Conservation (phyloP, 1,140 invertebrate species). For the Trachelipus rathkii region DNA sequence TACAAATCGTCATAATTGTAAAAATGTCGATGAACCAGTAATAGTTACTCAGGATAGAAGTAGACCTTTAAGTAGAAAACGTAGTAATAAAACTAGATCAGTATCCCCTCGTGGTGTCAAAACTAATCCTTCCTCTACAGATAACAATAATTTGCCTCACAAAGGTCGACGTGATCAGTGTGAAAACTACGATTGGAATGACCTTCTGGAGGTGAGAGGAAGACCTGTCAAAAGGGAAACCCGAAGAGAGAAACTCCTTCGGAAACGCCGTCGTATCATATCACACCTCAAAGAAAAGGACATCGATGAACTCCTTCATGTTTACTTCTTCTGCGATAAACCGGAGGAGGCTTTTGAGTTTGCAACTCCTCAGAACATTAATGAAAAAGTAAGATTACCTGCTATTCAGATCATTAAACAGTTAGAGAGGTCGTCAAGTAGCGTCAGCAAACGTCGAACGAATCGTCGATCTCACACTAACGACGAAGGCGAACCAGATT, state of each 20-base stretch:
- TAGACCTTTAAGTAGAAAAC: background rate
- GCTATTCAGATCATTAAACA: background rate
- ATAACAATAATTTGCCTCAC: background rate
- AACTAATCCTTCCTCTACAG: background rate
- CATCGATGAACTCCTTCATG: constrained; percentile 29
- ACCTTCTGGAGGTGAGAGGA: background rate
- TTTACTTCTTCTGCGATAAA: constrained; percentile 30
- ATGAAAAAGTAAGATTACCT: background rate
- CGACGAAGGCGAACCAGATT: too few relatives aligned
- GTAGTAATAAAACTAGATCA: background rate
- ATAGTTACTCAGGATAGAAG: background rate
- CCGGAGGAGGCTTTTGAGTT: background rate
- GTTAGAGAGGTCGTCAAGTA: background rate
- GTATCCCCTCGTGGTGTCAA: background rate
- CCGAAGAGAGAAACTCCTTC: constrained; percentile 19
- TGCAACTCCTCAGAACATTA: background rate
- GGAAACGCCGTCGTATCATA: constrained; percentile 28
- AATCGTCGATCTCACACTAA: too few relatives aligned
- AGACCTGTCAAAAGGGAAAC: background rate
- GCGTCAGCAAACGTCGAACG: too few relatives aligned
- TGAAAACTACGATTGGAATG: background rate
- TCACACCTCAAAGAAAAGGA: constrained; percentile 34
- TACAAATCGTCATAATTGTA: too few relatives aligned
- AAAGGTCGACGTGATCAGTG: background rate
- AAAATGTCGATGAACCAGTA: too few relatives aligned